phyloP scores from a whole-genome alignment of 2,113 vertebrate species.

The Dicaeum eximium region DNA sequence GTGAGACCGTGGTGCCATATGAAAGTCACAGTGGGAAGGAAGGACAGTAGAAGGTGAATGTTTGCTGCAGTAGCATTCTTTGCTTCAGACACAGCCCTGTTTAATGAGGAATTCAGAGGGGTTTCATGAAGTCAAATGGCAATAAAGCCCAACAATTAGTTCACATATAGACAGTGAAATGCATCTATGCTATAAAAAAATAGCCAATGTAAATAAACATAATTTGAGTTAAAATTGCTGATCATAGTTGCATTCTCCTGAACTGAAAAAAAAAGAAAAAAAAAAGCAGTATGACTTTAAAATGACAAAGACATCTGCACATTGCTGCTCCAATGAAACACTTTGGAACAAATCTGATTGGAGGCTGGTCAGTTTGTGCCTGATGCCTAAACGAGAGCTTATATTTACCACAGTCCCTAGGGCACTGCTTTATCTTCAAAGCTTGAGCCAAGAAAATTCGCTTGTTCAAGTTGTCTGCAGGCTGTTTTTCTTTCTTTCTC shows the following conservation, averaged over 20 bases:
- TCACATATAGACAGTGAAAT: neutral
- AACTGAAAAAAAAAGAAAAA: neutral
- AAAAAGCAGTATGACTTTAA: conserved; percentile 7
- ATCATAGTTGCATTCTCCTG: neutral
- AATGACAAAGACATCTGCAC: neutral
- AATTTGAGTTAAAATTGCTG: neutral
- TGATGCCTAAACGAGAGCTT: conserved; percentile 61
- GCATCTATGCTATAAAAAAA: neutral
- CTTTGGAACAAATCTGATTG: conserved; percentile 55
- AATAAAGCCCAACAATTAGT: neutral
- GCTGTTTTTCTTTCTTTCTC: conserved; percentile 46
- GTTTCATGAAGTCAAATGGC: neutral
- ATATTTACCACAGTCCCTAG: conserved; percentile 64
- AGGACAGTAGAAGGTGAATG: neutral
- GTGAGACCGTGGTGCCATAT: neutral
- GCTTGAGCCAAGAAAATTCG: conserved; percentile 69
- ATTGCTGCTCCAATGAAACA: neutral
- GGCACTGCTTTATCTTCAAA: conserved; percentile 74
- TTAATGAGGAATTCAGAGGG: neutral
- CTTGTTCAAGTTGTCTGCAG: conserved; percentile 73
- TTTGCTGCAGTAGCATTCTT: neutral
- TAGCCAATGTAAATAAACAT: neutral
- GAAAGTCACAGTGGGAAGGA: neutral
- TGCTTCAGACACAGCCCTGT: neutral
- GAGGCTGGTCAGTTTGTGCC: conserved; percentile 67